These are phyloP conservation scores for Paratilapia polleni DNA, from an alignment of 2,113 vertebrate genomes.

Conservation along the genomic window DNA sequence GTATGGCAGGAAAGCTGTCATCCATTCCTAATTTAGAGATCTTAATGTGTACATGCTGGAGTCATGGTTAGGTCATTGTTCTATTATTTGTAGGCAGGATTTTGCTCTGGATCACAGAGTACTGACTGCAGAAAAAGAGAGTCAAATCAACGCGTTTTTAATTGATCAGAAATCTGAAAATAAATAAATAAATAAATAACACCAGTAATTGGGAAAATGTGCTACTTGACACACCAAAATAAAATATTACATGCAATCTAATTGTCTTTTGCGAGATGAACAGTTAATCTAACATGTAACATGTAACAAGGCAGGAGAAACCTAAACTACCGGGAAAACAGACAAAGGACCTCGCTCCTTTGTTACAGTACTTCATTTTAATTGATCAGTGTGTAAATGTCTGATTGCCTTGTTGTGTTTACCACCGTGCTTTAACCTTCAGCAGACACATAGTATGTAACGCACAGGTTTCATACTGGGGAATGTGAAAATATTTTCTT, in stretches of 20 bases:
- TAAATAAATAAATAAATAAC: too few species aligned
- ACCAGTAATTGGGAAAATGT: too few species aligned
- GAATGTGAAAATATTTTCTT: not conserved
- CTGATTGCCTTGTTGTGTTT: fast-evolving
- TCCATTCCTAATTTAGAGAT: not conserved
- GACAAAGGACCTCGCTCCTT: not conserved
- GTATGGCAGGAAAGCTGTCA: not conserved
- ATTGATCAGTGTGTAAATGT: not conserved
- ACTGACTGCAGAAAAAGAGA: not conserved
- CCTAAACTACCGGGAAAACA: not conserved
- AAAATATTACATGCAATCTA: not conserved
- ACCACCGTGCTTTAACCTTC: not conserved
- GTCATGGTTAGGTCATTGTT: not conserved
- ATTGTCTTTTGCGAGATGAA: not conserved
- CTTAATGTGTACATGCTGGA: not conserved
- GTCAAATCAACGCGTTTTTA: not conserved
- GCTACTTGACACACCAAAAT: not conserved
- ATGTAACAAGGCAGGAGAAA: not conserved
- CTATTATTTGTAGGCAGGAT: not conserved
- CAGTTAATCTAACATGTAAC: too few species aligned
- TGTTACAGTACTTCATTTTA: not conserved
- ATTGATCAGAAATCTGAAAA: not conserved
- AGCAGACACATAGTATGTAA: not conserved
- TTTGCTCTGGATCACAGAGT: not conserved
- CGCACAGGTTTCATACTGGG: not conserved